Conservation (phyloP, 2,113 vertebrate species). For the Callocephalon fimbriatum region DNA sequence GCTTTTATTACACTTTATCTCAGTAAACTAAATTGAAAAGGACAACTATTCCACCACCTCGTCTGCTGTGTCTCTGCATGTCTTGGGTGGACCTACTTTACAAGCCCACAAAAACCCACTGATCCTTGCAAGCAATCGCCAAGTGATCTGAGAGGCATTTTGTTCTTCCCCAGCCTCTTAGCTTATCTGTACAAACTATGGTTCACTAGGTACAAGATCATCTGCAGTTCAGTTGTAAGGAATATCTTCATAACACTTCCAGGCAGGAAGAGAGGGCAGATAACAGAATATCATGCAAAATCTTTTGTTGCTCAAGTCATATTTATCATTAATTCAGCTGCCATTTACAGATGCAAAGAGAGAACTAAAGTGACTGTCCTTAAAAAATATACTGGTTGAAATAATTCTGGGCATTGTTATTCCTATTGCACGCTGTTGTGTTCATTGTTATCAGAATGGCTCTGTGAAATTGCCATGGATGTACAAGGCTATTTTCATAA, state of each 20-base stretch:
- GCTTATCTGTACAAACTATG: not conserved
- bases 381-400: not conserved
- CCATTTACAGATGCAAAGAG: not conserved
- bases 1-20: not conserved
- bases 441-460: not conserved
- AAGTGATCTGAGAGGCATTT: not conserved
- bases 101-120: not conserved
- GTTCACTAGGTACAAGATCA: constrained; percentile 6
- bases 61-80: not conserved
- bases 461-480: not conserved
- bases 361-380: not conserved
- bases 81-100: not conserved
- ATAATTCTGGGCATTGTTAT: constrained; percentile 1
- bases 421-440: not conserved
- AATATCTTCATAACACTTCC: not conserved
- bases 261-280: not conserved
- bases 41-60: not conserved
- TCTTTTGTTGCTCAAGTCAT: not conserved
- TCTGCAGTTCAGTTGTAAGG: constrained; percentile 26
- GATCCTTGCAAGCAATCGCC: not conserved
- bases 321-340: constrained; percentile 6
- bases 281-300: not conserved
- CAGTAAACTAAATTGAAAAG: not conserved
- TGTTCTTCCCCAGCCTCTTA: not conserved
- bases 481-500: constrained; percentile 15